phyloP scores from a whole-genome alignment of 2,888 invertebrate species.

The Nipponacmea schrenckii region DNA sequence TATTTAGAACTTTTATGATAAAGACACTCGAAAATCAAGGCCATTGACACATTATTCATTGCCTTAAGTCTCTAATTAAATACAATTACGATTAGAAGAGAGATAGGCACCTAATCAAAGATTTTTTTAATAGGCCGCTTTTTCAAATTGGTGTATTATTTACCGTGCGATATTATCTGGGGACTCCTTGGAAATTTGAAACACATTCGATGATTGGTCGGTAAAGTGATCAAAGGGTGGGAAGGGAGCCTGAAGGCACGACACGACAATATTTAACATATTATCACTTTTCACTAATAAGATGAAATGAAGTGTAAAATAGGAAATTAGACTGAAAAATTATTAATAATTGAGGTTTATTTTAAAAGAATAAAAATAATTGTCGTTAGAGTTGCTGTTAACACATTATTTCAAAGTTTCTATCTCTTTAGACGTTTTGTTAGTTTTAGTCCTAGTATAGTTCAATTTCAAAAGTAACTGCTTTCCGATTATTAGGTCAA shows the following conservation, averaged over 20 bases:
- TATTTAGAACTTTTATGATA: no score
- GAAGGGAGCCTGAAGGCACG: background rate
- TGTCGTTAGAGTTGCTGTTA: background rate
- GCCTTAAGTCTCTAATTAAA: slow-evolving; percentile 7
- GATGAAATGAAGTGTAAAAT: slow-evolving; percentile 23
- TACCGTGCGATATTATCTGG: slow-evolving; percentile 7
- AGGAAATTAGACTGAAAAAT: slow-evolving; percentile 21
- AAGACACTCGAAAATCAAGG: no score
- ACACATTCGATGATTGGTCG: background rate
- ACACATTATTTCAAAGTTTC: no score
- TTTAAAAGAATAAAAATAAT: background rate
- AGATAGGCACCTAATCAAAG: background rate
- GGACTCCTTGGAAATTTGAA: background rate
- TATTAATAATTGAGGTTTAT: slow-evolving; percentile 17
- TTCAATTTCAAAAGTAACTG: no score
- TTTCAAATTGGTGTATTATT: background rate
- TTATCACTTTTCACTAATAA: slow-evolving; percentile 17
- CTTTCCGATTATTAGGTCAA: no score
- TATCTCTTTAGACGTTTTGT: no score
- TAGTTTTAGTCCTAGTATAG: no score
- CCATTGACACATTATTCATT: slow-evolving; percentile 5
- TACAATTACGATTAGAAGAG: slow-evolving; percentile 1
- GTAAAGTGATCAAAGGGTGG: background rate
- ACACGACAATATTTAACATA: slow-evolving; percentile 9
- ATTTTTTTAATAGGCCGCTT: slow-evolving; percentile 1